Percentiles rank a stretch among this genome's conserved stretches.
phyloP scores from a whole-genome alignment of 1,140 invertebrate species.

The Macrocentrus cingulum region DNA sequence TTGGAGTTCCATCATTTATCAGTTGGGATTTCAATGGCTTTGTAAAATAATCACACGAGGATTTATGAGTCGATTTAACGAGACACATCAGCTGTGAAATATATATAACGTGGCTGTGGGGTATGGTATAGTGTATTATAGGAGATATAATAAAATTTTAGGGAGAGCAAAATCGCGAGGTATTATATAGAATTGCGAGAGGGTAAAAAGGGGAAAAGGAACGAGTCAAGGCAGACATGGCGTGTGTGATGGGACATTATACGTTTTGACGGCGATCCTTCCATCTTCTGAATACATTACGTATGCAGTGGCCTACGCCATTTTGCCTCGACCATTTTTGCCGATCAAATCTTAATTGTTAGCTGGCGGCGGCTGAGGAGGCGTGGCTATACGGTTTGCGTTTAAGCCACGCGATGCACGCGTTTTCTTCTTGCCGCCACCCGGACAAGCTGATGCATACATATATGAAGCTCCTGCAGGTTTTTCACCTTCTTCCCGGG shows the following conservation, averaged over 20 bases:
- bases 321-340: slow-evolving; percentile 61
- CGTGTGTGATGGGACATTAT: too few species aligned
- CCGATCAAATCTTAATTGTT: slow-evolving; percentile 63
- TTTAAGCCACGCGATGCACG: slow-evolving; percentile 47
- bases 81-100: too few species aligned
- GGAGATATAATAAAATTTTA: too few species aligned
- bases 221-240: neutral
- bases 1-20: too few species aligned
- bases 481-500: slow-evolving; percentile 31
- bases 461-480: slow-evolving; percentile 26
- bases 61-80: too few species aligned
- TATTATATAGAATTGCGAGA: neutral
- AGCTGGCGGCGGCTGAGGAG: slow-evolving; percentile 60
- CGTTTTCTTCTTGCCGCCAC: slow-evolving; percentile 43
- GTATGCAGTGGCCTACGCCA: slow-evolving; percentile 58
- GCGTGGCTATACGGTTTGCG: slow-evolving; percentile 47
- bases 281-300: slow-evolving; percentile 39
- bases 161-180: too few species aligned
- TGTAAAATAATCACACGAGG: too few species aligned
- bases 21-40: too few species aligned
- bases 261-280: slow-evolving; percentile 9
- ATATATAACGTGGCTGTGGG: too few species aligned
- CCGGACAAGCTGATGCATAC: too few species aligned
- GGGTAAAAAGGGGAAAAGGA: neutral
- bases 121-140: too few species aligned